Evolutionary conservation across 2,888 invertebrate species (phyloP).

Genomic region (Nesidiocoris tenuis): DNA sequence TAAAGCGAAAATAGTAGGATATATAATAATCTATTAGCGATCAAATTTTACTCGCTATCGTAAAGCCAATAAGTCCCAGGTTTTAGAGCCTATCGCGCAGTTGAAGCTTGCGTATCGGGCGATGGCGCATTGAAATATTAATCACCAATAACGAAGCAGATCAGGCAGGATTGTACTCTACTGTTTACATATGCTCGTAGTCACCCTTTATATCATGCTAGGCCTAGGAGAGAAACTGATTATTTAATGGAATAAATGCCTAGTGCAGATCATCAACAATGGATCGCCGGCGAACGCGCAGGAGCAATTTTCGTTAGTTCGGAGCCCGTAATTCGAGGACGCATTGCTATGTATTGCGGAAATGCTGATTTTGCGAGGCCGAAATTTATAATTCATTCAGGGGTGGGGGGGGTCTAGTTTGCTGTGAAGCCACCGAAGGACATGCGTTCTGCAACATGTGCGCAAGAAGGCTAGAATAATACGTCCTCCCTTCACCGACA

Average conservation of each 20-base stretch:
- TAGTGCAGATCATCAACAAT: background rate
- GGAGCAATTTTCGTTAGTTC: background rate
- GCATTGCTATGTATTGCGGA: slow-evolving; percentile 14
- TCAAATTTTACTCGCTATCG: no score
- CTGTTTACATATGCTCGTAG: no score
- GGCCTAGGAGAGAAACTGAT: background rate
- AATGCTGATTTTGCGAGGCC: slow-evolving; percentile 27
- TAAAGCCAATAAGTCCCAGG: no score
- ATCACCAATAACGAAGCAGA: no score
- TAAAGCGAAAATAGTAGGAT: no score
- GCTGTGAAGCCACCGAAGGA: slow-evolving; percentile 13
- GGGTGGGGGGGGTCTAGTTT: slow-evolving; percentile 13
- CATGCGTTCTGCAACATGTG: slow-evolving; percentile 24
- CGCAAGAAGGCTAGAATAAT: slow-evolving; percentile 22
- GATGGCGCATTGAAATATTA: no score
- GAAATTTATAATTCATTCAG: slow-evolving; percentile 38
- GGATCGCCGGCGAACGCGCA: background rate
- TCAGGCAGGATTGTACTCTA: no score
- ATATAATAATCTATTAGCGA: no score
- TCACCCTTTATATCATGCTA: no score
- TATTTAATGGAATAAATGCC: background rate
- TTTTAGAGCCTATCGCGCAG: no score
- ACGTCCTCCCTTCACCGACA: slow-evolving; percentile 16
- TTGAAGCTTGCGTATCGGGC: no score
- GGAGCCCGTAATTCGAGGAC: background rate